These are phyloP conservation scores for Drosophila malerkotliana DNA, from an alignment of 1,140 invertebrate species.

Conservation along the genomic window DNA sequence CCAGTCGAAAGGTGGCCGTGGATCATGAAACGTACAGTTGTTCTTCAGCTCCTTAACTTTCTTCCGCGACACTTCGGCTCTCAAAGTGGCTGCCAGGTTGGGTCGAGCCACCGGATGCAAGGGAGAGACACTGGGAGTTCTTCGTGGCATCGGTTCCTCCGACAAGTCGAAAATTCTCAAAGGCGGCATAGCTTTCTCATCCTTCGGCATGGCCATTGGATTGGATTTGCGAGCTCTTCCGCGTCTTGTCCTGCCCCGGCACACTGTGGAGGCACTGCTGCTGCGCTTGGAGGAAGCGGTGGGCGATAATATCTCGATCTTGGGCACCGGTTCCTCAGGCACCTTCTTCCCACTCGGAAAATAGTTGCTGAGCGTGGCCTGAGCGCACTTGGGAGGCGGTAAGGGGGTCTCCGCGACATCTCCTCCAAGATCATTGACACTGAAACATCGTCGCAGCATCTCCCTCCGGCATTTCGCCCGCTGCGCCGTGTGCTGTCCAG, in stretches of 20 bases:
- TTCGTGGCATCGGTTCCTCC: slow-evolving; percentile 19
- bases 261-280: slow-evolving; percentile 46
- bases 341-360: slow-evolving; percentile 24
- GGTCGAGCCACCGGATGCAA: slow-evolving; percentile 78
- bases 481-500: slow-evolving; percentile 50
- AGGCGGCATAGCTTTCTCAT: slow-evolving; percentile 22
- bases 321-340: slow-evolving; percentile 41
- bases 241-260: slow-evolving; percentile 25
- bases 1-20: slow-evolving; percentile 69
- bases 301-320: slow-evolving; percentile 59
- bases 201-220: background rate
- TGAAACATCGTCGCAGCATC: slow-evolving; percentile 61
- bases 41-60: slow-evolving; percentile 77
- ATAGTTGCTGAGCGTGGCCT: slow-evolving; percentile 39
- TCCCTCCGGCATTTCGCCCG: slow-evolving; percentile 66
- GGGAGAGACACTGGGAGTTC: slow-evolving; percentile 56
- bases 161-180: slow-evolving; percentile 42
- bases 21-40: slow-evolving; percentile 75
- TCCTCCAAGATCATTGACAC: slow-evolving; percentile 64
- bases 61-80: slow-evolving; percentile 71
- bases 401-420: background rate
- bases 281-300: slow-evolving; percentile 61
- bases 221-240: slow-evolving; percentile 30
- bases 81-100: slow-evolving; percentile 79
- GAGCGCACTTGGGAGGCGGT: slow-evolving; percentile 7